These are phyloP conservation scores for Zhuqinia jingwanae DNA, from an alignment of 2,888 invertebrate genomes.

Conservation along the genomic window DNA sequence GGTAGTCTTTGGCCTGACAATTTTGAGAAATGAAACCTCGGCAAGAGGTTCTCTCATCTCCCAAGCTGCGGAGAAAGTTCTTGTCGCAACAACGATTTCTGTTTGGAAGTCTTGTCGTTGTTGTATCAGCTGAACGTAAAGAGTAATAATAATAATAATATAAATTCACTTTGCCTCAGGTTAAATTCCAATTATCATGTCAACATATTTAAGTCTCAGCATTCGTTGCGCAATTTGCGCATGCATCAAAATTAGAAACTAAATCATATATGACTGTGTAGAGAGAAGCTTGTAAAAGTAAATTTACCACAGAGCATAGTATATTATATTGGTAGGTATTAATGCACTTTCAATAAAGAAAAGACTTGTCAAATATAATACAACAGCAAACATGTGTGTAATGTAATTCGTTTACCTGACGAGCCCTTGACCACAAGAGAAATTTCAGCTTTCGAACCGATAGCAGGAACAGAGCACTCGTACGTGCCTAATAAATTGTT, in stretches of 20 bases:
- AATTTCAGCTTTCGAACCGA: conserved; percentile 67
- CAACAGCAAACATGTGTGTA: conserved; percentile 1
- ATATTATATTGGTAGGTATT: too few species aligned
- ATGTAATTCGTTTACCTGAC: conserved; percentile 51
- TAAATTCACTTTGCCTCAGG: not conserved
- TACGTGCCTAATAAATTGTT: conserved; percentile 65
- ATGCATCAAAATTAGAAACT: too few species aligned
- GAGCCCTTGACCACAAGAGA: conserved; percentile 65
- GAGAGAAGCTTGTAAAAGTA: too few species aligned
- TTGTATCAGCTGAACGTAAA: conserved; percentile 42
- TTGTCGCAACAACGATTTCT: conserved; percentile 73
- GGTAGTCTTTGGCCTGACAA: conserved; percentile 69
- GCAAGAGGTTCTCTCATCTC: conserved; percentile 76
- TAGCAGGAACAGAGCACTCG: conserved; percentile 67
- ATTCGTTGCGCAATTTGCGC: not conserved
- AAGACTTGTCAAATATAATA: too few species aligned
- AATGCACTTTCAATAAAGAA: too few species aligned
- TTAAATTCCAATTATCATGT: not conserved
- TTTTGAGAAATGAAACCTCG: conserved; percentile 73
- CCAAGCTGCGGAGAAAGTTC: conserved; percentile 69
- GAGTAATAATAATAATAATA: not conserved
- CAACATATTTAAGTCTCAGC: too few species aligned
- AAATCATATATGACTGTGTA: too few species aligned
- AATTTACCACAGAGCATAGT: too few species aligned
- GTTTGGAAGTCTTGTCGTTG: not conserved